These are phyloP conservation scores for Vicugna pacos DNA, from an alignment of 2,113 vertebrate species.

Conservation along the genomic window DNA sequence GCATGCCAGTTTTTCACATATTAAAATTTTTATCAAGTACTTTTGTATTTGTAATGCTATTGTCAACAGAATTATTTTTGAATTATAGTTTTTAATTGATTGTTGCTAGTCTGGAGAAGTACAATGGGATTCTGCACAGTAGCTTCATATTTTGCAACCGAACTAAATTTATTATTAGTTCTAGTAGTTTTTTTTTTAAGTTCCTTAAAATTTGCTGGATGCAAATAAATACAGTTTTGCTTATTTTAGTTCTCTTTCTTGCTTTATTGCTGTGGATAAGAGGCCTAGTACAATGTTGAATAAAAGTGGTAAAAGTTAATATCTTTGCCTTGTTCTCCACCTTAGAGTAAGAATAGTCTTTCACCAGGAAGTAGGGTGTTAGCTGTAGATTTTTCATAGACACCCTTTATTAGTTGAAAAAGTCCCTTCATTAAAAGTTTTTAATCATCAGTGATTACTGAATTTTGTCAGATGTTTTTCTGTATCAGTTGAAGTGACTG, in stretches of 20 bases:
- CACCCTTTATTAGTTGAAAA: neutral
- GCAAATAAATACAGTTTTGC: neutral
- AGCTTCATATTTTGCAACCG: neutral
- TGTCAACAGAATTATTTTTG: neutral
- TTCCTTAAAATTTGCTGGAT: neutral
- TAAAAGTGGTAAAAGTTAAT: neutral
- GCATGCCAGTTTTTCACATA: neutral
- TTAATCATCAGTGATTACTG: neutral
- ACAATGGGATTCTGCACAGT: neutral
- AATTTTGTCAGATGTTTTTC: constrained; percentile 10
- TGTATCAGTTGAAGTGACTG: neutral
- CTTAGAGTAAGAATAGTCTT: neutral
- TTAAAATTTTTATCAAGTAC: neutral
- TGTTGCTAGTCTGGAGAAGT: neutral
- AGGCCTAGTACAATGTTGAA: neutral
- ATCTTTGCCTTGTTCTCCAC: neutral
- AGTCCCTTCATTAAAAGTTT: neutral
- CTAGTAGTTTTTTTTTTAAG: neutral
- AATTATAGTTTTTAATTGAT: neutral
- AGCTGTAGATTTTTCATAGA: neutral
- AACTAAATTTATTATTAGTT: neutral
- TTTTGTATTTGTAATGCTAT: neutral
- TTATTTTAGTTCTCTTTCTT: neutral
- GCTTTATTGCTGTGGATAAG: neutral
- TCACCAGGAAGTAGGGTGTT: neutral